phyloP scores from a whole-genome alignment of 2,888 invertebrate genomes.

The Cheilosia vernalis region DNA sequence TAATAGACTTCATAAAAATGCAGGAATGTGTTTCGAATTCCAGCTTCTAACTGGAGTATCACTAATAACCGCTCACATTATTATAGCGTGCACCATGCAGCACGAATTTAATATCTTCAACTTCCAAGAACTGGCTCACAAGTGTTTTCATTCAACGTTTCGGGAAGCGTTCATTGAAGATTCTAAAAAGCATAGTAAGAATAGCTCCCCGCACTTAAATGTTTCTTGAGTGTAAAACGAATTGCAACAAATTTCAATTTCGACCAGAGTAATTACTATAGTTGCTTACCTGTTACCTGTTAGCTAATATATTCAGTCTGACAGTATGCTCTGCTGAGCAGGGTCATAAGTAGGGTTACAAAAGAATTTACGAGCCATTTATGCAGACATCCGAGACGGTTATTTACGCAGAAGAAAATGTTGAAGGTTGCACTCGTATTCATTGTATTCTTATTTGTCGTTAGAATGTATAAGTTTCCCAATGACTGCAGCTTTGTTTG shows the following conservation, averaged over 20 bases:
- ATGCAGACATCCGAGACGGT: background rate
- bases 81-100: slow-evolving; percentile 35
- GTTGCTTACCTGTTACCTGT: slow-evolving; percentile 10
- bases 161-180: slow-evolving; percentile 37
- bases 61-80: slow-evolving; percentile 48
- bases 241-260: slow-evolving; percentile 45
- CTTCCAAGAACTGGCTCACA: background rate
- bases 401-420: slow-evolving; percentile 1
- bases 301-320: slow-evolving; percentile 41
- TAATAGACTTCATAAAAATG: background rate
- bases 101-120: slow-evolving; percentile 6
- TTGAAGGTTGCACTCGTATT: background rate
- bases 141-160: slow-evolving; percentile 19
- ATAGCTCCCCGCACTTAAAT: background rate
- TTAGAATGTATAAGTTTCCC: no score
- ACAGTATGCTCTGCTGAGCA: slow-evolving; percentile 36
- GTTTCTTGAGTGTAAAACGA: slow-evolving; percentile 28
- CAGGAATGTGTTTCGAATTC: slow-evolving; percentile 41
- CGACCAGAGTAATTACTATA: slow-evolving; percentile 11
- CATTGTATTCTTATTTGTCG: no score
- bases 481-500: no score
- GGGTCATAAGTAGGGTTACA: background rate
- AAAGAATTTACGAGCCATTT: background rate
- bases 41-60: slow-evolving; percentile 47
- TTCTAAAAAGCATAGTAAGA: slow-evolving; percentile 7